These are phyloP conservation scores for Phocoena sinus DNA, from an alignment of 2,113 vertebrate genomes.

Conservation along the genomic window DNA sequence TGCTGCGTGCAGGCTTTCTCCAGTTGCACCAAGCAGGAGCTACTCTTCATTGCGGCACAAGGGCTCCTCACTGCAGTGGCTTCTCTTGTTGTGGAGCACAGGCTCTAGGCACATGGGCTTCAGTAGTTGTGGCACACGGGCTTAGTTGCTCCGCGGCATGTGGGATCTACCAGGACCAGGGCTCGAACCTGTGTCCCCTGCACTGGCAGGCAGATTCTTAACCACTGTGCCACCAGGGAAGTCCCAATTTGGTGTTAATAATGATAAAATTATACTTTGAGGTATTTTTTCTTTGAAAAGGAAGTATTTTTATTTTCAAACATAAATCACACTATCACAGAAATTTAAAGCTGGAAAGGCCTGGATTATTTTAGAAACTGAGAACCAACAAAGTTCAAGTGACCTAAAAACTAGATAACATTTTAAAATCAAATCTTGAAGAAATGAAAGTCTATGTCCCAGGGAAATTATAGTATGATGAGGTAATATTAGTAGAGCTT, in stretches of 20 bases:
- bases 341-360: constrained; percentile 14
- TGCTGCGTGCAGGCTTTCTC: no score
- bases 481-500: not conserved
- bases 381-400: constrained; percentile 29
- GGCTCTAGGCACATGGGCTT: no score
- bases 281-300: constrained; percentile 18
- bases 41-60: no score
- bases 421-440: constrained; percentile 28
- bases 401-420: constrained; percentile 28
- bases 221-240: no score
- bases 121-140: no score
- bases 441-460: not conserved
- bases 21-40: no score
- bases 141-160: no score
- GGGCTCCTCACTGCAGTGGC: no score
- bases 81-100: no score
- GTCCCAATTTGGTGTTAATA: not conserved
- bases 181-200: no score
- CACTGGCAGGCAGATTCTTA: no score
- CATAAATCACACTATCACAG: not conserved
- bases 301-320: not conserved
- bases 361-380: not conserved
- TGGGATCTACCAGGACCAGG: no score
- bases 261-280: not conserved
- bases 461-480: not conserved